Conservation (phyloP, 2,888 invertebrate species). For the Agrypnus murinus region DNA sequence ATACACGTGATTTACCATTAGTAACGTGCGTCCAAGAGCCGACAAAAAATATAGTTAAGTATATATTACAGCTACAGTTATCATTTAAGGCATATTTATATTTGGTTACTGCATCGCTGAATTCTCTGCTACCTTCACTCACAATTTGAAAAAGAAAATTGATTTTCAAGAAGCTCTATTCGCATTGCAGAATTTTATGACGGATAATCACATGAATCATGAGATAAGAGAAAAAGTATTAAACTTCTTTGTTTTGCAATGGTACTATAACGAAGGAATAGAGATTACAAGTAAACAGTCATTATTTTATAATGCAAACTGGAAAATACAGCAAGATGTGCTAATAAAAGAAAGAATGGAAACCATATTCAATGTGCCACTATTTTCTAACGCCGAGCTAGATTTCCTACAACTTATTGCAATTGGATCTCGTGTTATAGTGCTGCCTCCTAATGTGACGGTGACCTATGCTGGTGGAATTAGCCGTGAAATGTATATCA, state of each 20-base stretch:
- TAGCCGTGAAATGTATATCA: slow-evolving; percentile 73
- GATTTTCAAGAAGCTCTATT: slow-evolving; percentile 73
- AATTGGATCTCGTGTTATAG: slow-evolving; percentile 71
- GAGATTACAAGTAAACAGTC: slow-evolving; percentile 36
- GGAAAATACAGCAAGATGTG: slow-evolving; percentile 72
- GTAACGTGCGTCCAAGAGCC: too few species aligned
- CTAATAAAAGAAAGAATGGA: slow-evolving; percentile 73
- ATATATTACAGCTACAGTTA: too few species aligned
- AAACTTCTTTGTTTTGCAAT: slow-evolving; percentile 72
- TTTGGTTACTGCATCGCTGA: slow-evolving; percentile 74
- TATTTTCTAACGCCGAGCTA: slow-evolving; percentile 72
- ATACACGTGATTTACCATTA: too few species aligned
- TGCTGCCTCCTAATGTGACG: slow-evolving; percentile 74
- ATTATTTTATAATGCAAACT: slow-evolving; percentile 63
- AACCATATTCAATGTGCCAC: slow-evolving; percentile 71
- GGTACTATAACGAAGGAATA: slow-evolving; percentile 73
- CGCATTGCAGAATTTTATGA: slow-evolving; percentile 72
- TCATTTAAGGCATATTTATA: too few species aligned
- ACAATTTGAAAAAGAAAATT: slow-evolving; percentile 72
- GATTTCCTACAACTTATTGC: slow-evolving; percentile 49
- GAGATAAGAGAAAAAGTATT: slow-evolving; percentile 72
- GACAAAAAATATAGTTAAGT: too few species aligned
- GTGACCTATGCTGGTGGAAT: slow-evolving; percentile 74
- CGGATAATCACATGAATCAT: slow-evolving; percentile 72
- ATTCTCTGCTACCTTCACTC: slow-evolving; percentile 73